Evolutionary conservation across 1,140 invertebrate genomes (phyloP), one percentile per base, ranked within the genome.

Genomic region (Caligus rogercresseyi): DNA sequence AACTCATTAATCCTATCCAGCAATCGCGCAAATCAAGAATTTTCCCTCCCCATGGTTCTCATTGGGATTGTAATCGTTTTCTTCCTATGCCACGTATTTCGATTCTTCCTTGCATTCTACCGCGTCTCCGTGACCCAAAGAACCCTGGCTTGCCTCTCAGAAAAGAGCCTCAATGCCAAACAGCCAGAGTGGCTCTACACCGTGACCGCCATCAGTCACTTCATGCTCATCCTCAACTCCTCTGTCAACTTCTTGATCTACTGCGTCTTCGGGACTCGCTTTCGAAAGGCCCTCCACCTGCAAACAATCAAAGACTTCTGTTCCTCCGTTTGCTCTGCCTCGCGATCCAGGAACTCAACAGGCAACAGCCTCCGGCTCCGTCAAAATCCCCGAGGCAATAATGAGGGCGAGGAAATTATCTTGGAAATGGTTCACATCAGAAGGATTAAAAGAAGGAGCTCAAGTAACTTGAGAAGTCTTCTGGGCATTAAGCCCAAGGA

Each of bases 51-150:
- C 23, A 60, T 60, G 24, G 25, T 60, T 25, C 57, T 60, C 13
- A 25, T 43, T 15, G 57, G 57, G 16, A 60, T 60, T 31, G 57
- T 60, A 18, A 14, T 60, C 3, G 57, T 60, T 14, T 60, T 60
- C 21, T 18, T 43, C n/a, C n/a, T 25, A 18, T 60, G 57, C 57
- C 57, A 60, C 26, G 23, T 26, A 21, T 43, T 31, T 25, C 3
- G 57, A 14, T 60, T 60, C 57, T 60, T 60, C 16, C 26, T 60
- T 18, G 57, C 57, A 25, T 60, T 60, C 26, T 60, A 60, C 21
- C 23, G 25, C 57, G 57, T 60, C n/a, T 54, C 53, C 16, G 21
- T 23, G 4, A 19, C 26, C 4, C 24, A 60, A 18, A 60, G 24
- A 19, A 60, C 57, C 18, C 14, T 18, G 13, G 16, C 11, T 19